Base-by-base conservation (phyloP, 30 jellyfish, hydroid and myxozoan genomes). In the Chironex yamaguchii region DNA sequence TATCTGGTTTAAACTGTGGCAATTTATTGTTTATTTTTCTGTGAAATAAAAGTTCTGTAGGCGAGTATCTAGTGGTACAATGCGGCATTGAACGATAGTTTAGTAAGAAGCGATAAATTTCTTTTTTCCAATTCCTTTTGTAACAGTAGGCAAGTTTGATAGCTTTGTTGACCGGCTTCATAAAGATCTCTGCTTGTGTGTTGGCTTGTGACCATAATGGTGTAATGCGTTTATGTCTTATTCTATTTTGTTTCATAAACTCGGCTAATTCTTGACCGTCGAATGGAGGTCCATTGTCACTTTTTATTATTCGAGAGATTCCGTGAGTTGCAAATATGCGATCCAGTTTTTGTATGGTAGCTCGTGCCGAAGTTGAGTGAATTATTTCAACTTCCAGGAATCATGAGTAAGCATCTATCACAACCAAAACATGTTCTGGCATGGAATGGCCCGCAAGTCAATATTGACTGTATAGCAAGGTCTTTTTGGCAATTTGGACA, bases 151-250 rank as follows among this genome's bases (percentile, higher is more conserved):
- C 86, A 12, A 76, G 13, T 2, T 76, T 74, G 48, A 73, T 50
- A 3, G 86, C 86, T 50, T 73, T 73, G 14, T n/a, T 63, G 21
- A 70, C 75, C 52, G 73, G 73, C 65, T 80, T 80, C 91, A 34
- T 81, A 34, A 81, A 81, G 31, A 34, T 81, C 31, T 81, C 76
- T 24, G 85, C 85, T 64, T 81, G 85, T 23, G 76, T 17, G 42
- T 81, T 82, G 30, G 85, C 51, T 58, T 28, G 42, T 1, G 90
- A 71, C 90, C 84, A 79, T 31, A 79, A 53, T 20, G 90, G 93
- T 27, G 93, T 69, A 29, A 67, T 33, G 0, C 81, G 93, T 2
- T 83, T 11, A 28, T 63, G 80, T 33, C 24, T 29, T 12, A 79
- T 79, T 54, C 90, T 71, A 13, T 30, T 0, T 79, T 34, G 28